Evolutionary conservation across 2,888 invertebrate species (phyloP), one percentile per base, ranked within the genome.

Genomic region (Drepana falcataria): DNA sequence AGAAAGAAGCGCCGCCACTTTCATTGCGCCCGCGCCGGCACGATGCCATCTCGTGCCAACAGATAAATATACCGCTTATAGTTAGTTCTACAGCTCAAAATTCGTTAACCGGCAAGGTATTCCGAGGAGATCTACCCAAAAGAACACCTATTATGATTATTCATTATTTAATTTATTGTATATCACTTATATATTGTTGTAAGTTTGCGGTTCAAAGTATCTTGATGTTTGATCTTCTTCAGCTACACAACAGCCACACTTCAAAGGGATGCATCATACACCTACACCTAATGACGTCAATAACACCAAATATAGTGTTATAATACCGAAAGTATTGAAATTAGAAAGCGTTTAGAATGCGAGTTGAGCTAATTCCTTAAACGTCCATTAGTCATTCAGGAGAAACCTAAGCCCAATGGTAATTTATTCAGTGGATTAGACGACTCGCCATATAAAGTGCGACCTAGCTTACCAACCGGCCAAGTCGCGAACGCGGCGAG

Each of bases 401-500:
- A 85, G 87, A 87, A 87, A 88, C 86, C 79, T 82, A 83, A 79
- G 77, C 65, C 73, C 74, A 73, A 60, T 79, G 76, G 83, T 81
- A 81, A 88, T 89, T 81, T 85, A 86, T 87, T 77, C 85, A 79
- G 75, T 73, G 75, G 80, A 85, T 85, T 81, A 85, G 81, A 85
- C 85, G 79, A 82, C 81, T 85, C 79, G 82, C 87, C 85, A 83
- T 87, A 83, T 87, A 84, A 84, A 87, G 86, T 78, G 79, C 79
- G 81, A 79, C 81, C 82, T 76, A 76, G 77, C 83, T 80, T 66
- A 72, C 70, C 71, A 59, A 9, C 44, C 41, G 41, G 7, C 6
- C 41, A 2, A 6, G 6, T 6, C 64, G 54, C 54, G 57, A 51
- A 63, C 63, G 61, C 59, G 56, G 58, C 68, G 66, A 72, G 69